A percentile compares a stretch with the other conserved stretches of the same genome.
phyloP scores from a whole-genome alignment of 35 echinoderm and acorn worm species.

The Eucidaris tribuloides region DNA sequence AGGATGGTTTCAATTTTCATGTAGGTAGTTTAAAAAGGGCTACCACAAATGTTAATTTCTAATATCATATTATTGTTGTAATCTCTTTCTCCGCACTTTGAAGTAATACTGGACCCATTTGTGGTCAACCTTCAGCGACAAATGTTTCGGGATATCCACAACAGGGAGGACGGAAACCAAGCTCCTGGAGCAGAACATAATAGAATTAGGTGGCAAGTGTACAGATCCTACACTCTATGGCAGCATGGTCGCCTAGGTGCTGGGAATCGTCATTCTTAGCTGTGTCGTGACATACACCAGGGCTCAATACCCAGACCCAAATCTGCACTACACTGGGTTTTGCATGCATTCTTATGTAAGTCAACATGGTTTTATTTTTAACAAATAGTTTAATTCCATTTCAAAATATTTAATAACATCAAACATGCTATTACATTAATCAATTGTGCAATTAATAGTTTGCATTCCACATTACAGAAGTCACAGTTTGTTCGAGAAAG shows the following conservation, averaged over 20 bases:
- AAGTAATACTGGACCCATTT: background rate
- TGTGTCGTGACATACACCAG: background rate
- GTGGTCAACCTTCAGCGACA: background rate
- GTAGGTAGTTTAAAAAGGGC: too few relatives aligned
- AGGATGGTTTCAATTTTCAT: too few relatives aligned
- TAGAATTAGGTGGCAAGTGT: background rate
- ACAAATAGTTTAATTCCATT: too few relatives aligned
- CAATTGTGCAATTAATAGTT: too few relatives aligned
- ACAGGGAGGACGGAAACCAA: background rate
- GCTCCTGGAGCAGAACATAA: constrained; percentile 9
- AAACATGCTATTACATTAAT: too few relatives aligned
- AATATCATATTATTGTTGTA: too few relatives aligned
- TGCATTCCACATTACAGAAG: too few relatives aligned
- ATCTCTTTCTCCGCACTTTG: background rate
- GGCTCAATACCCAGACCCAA: background rate
- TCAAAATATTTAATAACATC: too few relatives aligned
- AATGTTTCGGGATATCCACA: background rate
- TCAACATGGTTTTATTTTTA: too few relatives aligned
- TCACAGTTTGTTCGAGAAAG: too few relatives aligned
- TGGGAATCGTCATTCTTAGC: background rate
- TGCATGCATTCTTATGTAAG: background rate
- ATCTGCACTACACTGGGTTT: background rate
- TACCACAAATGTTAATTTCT: too few relatives aligned
- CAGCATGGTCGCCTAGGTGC: background rate
- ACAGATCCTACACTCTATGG: background rate